A percentile compares a stretch with the other conserved stretches of the same genome.
Conservation (phyloP, 2,888 invertebrate genomes). For the Spodoptera picta region DNA sequence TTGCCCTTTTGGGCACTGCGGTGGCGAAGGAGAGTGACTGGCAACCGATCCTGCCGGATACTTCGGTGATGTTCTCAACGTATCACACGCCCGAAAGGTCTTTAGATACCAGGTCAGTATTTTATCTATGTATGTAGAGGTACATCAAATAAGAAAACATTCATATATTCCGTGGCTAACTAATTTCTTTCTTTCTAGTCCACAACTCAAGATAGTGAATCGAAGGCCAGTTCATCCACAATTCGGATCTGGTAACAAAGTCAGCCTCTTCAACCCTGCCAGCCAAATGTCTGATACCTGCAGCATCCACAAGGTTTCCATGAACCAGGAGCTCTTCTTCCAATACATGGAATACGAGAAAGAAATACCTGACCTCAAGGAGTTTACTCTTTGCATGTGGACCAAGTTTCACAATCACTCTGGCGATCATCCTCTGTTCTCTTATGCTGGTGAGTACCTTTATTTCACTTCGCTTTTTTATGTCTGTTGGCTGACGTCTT, state of each 20-base stretch:
- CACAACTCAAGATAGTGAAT: conserved; percentile 77
- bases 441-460: conserved; percentile 91
- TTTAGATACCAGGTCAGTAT: conserved; percentile 69
- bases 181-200: conserved; percentile 58
- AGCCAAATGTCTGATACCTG: conserved; percentile 86
- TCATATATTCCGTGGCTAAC: not conserved
- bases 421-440: conserved; percentile 94
- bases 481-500: no score
- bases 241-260: conserved; percentile 66
- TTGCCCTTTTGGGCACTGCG: conserved; percentile 67
- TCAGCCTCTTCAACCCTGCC: conserved; percentile 52
- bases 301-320: conserved; percentile 91
- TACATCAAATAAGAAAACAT: not conserved
- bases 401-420: conserved; percentile 94
- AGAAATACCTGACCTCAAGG: conserved; percentile 92
- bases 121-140: not conserved
- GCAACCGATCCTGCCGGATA: conserved; percentile 84
- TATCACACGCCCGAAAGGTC: conserved; percentile 75
- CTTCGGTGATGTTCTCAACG: conserved; percentile 69
- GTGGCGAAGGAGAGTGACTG: conserved; percentile 79
- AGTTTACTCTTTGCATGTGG: conserved; percentile 95
- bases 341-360: conserved; percentile 93
- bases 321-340: conserved; percentile 91
- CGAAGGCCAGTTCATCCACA: conserved; percentile 66
- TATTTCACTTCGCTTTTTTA: not conserved